phyloP scores from a whole-genome alignment of 2,113 vertebrate species.

The Illadopsis cleaveri region DNA sequence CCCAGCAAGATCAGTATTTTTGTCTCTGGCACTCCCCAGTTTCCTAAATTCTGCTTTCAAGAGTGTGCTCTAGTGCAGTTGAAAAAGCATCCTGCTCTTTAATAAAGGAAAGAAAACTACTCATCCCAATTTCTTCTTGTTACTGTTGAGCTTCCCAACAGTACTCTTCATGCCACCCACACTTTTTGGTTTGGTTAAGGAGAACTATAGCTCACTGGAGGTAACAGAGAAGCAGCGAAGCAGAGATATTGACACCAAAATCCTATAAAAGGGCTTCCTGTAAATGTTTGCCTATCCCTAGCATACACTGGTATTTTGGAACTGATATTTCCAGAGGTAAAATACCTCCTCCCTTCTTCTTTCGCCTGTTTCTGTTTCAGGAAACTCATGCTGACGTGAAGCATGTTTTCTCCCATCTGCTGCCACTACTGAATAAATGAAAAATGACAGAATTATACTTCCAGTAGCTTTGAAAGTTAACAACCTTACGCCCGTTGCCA shows the following conservation, averaged over 20 bases:
- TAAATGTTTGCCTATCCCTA: not conserved
- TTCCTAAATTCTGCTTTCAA: not conserved
- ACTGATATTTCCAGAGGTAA: slow-evolving; percentile 60
- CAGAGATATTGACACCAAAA: not conserved
- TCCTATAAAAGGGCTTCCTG: not conserved
- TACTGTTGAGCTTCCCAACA: not conserved
- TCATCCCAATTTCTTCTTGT: not conserved
- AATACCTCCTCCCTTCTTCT: slow-evolving; percentile 47
- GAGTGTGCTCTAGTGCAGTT: not conserved
- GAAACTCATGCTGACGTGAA: slow-evolving; percentile 67
- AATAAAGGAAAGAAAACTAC: not conserved
- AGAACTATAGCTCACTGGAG: not conserved
- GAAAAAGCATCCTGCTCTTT: not conserved
- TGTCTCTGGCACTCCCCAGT: not conserved
- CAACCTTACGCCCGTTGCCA: slow-evolving; percentile 65
- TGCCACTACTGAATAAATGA: slow-evolving; percentile 66
- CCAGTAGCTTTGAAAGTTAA: slow-evolving; percentile 68
- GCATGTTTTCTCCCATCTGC: slow-evolving; percentile 72
- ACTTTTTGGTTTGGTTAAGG: not conserved
- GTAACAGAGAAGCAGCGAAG: not conserved
- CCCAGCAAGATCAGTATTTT: not conserved
- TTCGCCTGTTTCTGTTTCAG: slow-evolving; percentile 64
- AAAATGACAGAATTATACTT: slow-evolving; percentile 73
- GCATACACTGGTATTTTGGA: slow-evolving; percentile 7
- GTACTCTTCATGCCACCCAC: not conserved